These are phyloP conservation scores for Alectura lathami DNA, from an alignment of 2,113 vertebrate genomes.

Conservation along the genomic window DNA sequence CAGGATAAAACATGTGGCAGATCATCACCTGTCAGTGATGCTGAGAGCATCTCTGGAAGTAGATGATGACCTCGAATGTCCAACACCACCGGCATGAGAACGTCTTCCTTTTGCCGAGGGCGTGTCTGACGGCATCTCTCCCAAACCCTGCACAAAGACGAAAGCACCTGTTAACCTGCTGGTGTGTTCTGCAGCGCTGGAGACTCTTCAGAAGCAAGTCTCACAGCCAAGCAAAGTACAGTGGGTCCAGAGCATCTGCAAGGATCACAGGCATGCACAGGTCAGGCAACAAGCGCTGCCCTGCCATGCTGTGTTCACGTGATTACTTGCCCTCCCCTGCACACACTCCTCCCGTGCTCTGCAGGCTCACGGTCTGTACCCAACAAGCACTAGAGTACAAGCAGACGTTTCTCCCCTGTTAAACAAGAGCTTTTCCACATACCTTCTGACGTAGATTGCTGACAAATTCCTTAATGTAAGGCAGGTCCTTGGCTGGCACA, in stretches of 20 bases:
- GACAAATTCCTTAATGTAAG: conserved; percentile 85
- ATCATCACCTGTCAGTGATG: conserved; percentile 78
- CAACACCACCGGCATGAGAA: conserved; percentile 78
- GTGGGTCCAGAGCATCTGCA: accelerated
- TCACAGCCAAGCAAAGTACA: not conserved
- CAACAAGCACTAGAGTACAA: accelerated
- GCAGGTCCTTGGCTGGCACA: conserved; percentile 86
- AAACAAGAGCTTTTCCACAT: not conserved
- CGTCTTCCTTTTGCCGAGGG: conserved; percentile 87
- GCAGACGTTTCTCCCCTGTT: not conserved
- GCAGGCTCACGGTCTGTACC: not conserved
- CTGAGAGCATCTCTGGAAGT: conserved; percentile 82
- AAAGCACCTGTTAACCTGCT: accelerated
- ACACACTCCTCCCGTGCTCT: not conserved
- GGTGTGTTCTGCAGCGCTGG: not conserved
- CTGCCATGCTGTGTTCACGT: accelerated
- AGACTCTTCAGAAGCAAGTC: not conserved
- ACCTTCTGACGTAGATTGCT: conserved; percentile 88
- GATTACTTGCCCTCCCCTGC: accelerated
- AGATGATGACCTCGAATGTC: conserved; percentile 83
- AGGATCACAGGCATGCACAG: not conserved
- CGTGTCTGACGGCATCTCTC: conserved; percentile 86
- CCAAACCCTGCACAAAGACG: conserved; percentile 81
- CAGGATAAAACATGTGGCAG: not conserved
- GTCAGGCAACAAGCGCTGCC: not conserved